Percentiles rank a stretch among this genome's conserved stretches.
Evolutionary conservation across 2,888 invertebrate species (phyloP).

Genomic region (Diabrotica balteata): DNA sequence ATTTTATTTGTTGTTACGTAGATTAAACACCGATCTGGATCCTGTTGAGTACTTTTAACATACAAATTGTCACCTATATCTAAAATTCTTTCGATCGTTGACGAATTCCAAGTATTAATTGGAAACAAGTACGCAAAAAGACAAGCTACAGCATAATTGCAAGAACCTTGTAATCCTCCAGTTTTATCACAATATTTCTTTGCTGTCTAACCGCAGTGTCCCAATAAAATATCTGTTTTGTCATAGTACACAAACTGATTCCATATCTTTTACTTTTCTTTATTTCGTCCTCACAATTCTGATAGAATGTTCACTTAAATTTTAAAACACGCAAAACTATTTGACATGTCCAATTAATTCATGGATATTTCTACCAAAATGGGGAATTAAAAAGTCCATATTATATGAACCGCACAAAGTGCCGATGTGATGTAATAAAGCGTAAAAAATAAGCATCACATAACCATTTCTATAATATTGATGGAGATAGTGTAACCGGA

Average conservation of each 20-base stretch:
- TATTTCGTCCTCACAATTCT: conserved; percentile 22
- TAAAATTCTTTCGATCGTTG: conserved; percentile 63
- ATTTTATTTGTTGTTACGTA: conserved; percentile 48
- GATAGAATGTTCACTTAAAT: too few relatives aligned
- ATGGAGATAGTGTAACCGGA: too few relatives aligned
- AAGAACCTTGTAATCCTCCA: conserved; percentile 59
- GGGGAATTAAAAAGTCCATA: too few relatives aligned
- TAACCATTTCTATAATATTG: too few relatives aligned
- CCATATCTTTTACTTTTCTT: conserved; percentile 49
- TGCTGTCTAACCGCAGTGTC: conserved; percentile 50
- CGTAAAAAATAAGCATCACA: too few relatives aligned
- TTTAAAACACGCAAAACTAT: too few relatives aligned
- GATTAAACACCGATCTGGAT: conserved; percentile 41
- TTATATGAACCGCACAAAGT: too few relatives aligned
- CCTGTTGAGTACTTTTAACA: conserved; percentile 46
- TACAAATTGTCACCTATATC: conserved; percentile 65
- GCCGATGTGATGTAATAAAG: too few relatives aligned
- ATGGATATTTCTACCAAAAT: too few relatives aligned
- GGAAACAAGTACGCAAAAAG: conserved; percentile 65
- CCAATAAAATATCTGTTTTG: conserved; percentile 49
- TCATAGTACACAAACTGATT: conserved; percentile 48
- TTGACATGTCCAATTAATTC: too few relatives aligned
- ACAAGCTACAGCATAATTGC: conserved; percentile 66
- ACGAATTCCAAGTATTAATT: conserved; percentile 65
- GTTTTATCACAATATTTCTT: conserved; percentile 49